A percentile compares a stretch with the other conserved stretches of the same genome.
Evolutionary conservation across 2,797 vertebrate species (phyloP).

Genomic region (Arremon brunneinucha): DNA sequence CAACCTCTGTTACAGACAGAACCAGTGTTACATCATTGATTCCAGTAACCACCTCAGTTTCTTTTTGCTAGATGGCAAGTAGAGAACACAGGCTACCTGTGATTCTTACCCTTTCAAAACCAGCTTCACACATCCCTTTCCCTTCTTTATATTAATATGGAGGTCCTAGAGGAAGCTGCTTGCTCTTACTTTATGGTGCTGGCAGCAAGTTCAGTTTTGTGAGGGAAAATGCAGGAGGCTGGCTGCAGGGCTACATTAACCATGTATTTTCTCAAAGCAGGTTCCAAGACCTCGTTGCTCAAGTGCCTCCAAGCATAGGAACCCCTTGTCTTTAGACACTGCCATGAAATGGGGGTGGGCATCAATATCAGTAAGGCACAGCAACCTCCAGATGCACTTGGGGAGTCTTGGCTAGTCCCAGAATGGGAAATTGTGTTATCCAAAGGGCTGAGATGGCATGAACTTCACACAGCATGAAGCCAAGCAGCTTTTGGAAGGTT

Average conservation of each 20-base stretch:
- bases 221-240: neutral
- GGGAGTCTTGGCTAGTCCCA: neutral
- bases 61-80: neutral
- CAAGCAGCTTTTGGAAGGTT: neutral
- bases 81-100: neutral
- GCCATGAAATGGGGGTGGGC: neutral
- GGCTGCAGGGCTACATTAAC: rapidly evolving
- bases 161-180: neutral
- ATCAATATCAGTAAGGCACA: neutral
- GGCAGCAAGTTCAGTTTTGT: neutral
- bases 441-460: neutral
- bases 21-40: neutral
- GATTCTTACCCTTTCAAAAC: neutral
- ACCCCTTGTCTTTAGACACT: neutral
- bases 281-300: neutral
- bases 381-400: neutral
- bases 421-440: neutral
- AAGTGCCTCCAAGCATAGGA: neutral
- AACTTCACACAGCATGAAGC: neutral
- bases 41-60: neutral
- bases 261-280: neutral
- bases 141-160: neutral
- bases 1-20: neutral
- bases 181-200: neutral
- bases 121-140: neutral